phyloP scores from a whole-genome alignment of 2,888 invertebrate species.

The Megastigmus dorsalis region DNA sequence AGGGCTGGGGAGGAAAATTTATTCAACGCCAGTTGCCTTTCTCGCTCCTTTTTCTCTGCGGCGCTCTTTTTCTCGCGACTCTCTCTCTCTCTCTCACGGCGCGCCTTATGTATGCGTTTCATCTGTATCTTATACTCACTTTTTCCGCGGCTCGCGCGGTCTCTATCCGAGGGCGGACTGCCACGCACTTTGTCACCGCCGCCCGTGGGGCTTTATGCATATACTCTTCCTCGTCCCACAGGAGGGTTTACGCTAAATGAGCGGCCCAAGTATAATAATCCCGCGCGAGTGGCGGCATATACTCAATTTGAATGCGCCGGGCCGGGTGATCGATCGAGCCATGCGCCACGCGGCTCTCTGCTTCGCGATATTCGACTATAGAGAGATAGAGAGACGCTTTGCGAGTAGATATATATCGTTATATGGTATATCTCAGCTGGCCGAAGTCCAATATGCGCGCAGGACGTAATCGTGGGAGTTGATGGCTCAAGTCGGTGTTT shows the following conservation, averaged over 20 bases:
- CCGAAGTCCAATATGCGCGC: constrained; percentile 43
- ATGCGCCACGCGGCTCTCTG: neutral
- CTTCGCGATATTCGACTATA: neutral
- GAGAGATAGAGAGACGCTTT: too few species aligned
- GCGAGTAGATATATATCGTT: too few species aligned
- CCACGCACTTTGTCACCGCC: too few species aligned
- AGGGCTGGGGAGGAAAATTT: neutral
- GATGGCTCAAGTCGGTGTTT: constrained; percentile 44
- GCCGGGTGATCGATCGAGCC: constrained; percentile 5
- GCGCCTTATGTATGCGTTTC: neutral
- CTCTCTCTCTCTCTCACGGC: neutral
- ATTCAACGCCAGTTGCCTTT: constrained; percentile 11
- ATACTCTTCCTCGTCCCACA: neutral
- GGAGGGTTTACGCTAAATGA: constrained; percentile 28
- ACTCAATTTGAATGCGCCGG: constrained; percentile 27
- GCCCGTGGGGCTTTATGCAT: too few species aligned
- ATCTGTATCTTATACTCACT: neutral
- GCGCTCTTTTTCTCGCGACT: neutral
- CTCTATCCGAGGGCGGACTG: too few species aligned
- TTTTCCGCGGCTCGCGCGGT: neutral
- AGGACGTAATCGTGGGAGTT: constrained; percentile 54
- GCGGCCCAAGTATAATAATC: too few species aligned
- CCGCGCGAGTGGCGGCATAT: constrained; percentile 22
- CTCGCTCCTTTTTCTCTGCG: neutral
- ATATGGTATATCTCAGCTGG: constrained; percentile 19